phyloP scores from a whole-genome alignment of 2,888 invertebrate genomes.

The Epistrophella euchroma region DNA sequence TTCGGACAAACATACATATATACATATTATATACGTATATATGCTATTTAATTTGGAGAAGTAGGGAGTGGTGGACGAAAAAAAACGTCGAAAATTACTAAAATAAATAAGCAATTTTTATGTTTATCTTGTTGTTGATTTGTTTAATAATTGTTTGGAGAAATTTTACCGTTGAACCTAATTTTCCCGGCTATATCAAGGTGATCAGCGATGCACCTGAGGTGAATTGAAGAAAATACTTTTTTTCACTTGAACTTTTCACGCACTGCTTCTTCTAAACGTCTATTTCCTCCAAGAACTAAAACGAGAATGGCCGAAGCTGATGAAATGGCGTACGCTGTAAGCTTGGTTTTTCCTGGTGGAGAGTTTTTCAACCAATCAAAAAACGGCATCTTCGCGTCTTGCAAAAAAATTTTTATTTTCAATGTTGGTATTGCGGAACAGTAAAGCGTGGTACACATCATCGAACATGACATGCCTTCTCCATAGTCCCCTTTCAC shows the following conservation, averaged over 20 bases:
- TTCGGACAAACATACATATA: conserved; percentile 27
- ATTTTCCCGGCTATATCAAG: conserved; percentile 61
- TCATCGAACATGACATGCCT: no score
- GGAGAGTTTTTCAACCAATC: conserved; percentile 58
- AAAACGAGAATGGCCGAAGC: conserved; percentile 61
- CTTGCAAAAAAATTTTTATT: conserved; percentile 33
- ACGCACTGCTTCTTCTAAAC: conserved; percentile 40
- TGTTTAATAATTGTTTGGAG: conserved; percentile 57
- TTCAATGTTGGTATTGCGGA: conserved; percentile 30
- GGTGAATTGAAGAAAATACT: conserved; percentile 37
- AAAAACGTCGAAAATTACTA: conserved; percentile 74
- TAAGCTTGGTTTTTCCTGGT: conserved; percentile 54
- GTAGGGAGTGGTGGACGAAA: conserved; percentile 63
- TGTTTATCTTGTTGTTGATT: conserved; percentile 55
- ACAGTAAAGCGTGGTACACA: no score
- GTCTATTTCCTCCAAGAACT: conserved; percentile 46
- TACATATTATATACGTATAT: conserved; percentile 27
- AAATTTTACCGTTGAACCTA: conserved; percentile 72
- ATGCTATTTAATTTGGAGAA: conserved; percentile 54
- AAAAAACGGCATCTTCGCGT: conserved; percentile 60
- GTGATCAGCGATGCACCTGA: conserved; percentile 68
- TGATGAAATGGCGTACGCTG: conserved; percentile 56
- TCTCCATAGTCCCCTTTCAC: no score
- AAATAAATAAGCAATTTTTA: conserved; percentile 60
- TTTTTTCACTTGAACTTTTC: conserved; percentile 32